Evolutionary conservation across 2,797 vertebrate species (phyloP), one percentile per base, ranked within the genome.

Genomic region (Betta splendens): DNA sequence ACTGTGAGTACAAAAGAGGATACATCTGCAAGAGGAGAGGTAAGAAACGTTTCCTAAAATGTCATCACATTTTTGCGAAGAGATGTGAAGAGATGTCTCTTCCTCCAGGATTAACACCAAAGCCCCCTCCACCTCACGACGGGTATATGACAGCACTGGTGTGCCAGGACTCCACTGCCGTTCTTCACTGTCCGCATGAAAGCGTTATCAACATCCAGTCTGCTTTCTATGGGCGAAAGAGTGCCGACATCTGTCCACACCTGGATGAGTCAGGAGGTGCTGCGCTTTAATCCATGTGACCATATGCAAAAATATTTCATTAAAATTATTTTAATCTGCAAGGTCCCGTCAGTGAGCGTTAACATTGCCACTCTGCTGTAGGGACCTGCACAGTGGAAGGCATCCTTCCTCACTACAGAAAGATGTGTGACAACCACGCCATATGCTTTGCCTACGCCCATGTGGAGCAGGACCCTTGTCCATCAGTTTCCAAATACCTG

Each of bases 201-300:
- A 93, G 92, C 11, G 87, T 92, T 1, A 92, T 94, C n/a, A 92
- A 91, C 83, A 83, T 94, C 60, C 87, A 90, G 69, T 92, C 92
- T 0, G 92, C 88, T 45, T 92, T 93, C 86, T 92, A 55, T 0
- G 92, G 92, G 11, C 85, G 92, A 3, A 80, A 71, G 16, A 86
- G 39, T 4, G 54, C 46, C 1, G 77, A 77, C 16, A 86, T 92
- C 80, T 94, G 93, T 75, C 86, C 91, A 2, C 75, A 80, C 16
- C 29, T 66, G 13, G 76, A 39, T 0, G 85, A 72, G 25, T 59
- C 83, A 9, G 57, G 54, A 58, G 62, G 38, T 55, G 35, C 33
- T 32, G 23, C 11, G 39, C 28, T 9, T 15, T 2, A 9, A 13
- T 18, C 6, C 17, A 39, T 11, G 5, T 26, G 33, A 5, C 38